These are phyloP conservation scores for Crocidura indochinensis DNA, from an alignment of 2,797 vertebrate species.

Conservation along the genomic window DNA sequence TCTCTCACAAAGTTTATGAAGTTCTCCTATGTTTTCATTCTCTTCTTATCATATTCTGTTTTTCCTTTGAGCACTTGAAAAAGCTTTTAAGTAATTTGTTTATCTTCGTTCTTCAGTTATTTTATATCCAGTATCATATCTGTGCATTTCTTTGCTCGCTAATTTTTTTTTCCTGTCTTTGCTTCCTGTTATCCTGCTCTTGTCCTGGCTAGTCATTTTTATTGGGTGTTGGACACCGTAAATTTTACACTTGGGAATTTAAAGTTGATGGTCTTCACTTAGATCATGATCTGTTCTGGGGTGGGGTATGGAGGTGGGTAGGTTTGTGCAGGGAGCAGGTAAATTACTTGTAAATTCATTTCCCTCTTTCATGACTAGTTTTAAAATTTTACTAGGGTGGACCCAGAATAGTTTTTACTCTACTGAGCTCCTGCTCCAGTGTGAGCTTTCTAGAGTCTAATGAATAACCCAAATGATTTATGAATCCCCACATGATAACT, in stretches of 20 bases:
- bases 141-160: background rate
- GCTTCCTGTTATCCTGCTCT: background rate
- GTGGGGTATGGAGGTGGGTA: too few species aligned
- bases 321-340: background rate
- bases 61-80: slow-evolving; percentile 53
- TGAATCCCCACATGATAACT: background rate
- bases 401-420: background rate
- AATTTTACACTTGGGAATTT: background rate
- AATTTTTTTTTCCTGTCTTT: background rate
- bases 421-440: background rate
- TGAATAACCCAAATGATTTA: background rate
- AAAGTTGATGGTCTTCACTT: background rate
- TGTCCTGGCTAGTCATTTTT: background rate
- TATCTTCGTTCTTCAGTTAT: background rate
- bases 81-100: background rate
- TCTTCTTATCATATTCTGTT: background rate
- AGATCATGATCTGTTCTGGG: background rate
- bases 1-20: background rate
- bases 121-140: background rate
- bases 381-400: background rate
- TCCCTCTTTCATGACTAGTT: background rate
- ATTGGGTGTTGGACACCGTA: background rate
- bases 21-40: background rate
- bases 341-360: background rate
- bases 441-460: background rate